A percentile compares a stretch with the other conserved stretches of the same genome.
These are phyloP conservation scores for Palythoa grandis DNA, from an alignment of 92 coral and sea anemone genomes.

Conservation along the genomic window DNA sequence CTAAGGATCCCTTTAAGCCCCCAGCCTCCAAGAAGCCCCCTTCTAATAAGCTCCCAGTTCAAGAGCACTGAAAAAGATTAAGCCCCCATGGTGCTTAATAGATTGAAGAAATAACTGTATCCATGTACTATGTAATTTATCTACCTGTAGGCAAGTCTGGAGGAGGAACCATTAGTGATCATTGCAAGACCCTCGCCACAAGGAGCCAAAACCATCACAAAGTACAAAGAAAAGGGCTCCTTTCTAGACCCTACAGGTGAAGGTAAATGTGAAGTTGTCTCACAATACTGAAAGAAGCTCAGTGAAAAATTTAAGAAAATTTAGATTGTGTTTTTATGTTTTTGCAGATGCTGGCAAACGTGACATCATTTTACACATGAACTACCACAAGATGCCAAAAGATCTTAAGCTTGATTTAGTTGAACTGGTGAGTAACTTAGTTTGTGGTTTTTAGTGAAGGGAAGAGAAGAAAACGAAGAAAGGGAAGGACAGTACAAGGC, in stretches of 20 bases:
- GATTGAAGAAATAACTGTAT: no score
- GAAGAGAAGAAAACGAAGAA: no score
- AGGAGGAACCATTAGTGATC: slow-evolving; percentile 62
- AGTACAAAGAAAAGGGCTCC: slow-evolving; percentile 62
- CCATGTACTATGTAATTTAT: neutral
- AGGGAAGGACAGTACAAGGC: no score
- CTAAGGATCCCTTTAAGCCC: no score
- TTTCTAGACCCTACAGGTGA: slow-evolving; percentile 65
- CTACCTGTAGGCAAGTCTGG: slow-evolving; percentile 65
- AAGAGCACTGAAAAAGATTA: no score
- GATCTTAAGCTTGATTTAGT: slow-evolving; percentile 66
- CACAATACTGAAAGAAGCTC: neutral
- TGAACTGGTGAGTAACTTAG: slow-evolving; percentile 63
- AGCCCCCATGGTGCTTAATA: no score
- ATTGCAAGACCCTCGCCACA: slow-evolving; percentile 60
- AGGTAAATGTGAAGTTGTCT: slow-evolving; percentile 23
- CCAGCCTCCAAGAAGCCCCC: no score
- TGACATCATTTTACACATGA: slow-evolving; percentile 75
- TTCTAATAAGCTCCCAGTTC: no score
- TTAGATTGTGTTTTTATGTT: neutral
- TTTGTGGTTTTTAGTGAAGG: no score
- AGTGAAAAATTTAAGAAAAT: neutral
- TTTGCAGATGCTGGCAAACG: slow-evolving; percentile 15
- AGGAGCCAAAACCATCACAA: slow-evolving; percentile 61
- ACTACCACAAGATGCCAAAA: slow-evolving; percentile 69